Evolutionary conservation across 2,113 vertebrate species (phyloP).

Genomic region (Ageneiosus marmoratus): DNA sequence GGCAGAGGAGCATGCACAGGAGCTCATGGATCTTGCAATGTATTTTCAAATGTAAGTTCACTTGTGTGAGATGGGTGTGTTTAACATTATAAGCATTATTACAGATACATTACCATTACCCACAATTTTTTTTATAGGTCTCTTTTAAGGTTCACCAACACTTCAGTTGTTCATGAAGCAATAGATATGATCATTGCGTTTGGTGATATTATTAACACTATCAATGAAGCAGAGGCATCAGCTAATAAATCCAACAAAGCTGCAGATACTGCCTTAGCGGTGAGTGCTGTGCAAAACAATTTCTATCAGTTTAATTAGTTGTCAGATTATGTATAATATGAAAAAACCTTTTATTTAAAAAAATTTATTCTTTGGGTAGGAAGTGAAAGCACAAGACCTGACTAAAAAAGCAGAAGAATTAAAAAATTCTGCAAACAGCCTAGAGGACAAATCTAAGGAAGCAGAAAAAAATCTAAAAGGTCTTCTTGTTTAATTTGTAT

Average conservation of each 20-base stretch:
- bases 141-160: slow-evolving; percentile 69
- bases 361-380: slow-evolving; percentile 66
- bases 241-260: slow-evolving; percentile 73
- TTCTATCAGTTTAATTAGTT: not conserved
- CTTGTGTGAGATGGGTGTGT: not conserved
- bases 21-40: slow-evolving; percentile 47
- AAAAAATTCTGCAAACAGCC: slow-evolving; percentile 63
- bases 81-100: not conserved
- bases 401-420: slow-evolving; percentile 69
- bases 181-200: slow-evolving; percentile 69
- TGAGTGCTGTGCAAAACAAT: slow-evolving; percentile 53
- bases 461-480: slow-evolving; percentile 70
- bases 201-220: slow-evolving; percentile 69
- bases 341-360: not conserved
- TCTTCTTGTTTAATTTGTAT: slow-evolving; percentile 50
- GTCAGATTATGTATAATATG: not conserved
- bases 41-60: slow-evolving; percentile 55
- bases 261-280: slow-evolving; percentile 72
- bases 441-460: slow-evolving; percentile 68
- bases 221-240: slow-evolving; percentile 74
- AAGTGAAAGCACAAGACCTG: slow-evolving; percentile 71
- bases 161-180: slow-evolving; percentile 67
- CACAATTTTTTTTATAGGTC: slow-evolving; percentile 61
- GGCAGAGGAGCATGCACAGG: slow-evolving; percentile 57
- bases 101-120: not conserved